Percentiles rank a stretch among this genome's conserved stretches.
Evolutionary conservation across 2,888 invertebrate species (phyloP).

Genomic region (Priocnemis perturbator): DNA sequence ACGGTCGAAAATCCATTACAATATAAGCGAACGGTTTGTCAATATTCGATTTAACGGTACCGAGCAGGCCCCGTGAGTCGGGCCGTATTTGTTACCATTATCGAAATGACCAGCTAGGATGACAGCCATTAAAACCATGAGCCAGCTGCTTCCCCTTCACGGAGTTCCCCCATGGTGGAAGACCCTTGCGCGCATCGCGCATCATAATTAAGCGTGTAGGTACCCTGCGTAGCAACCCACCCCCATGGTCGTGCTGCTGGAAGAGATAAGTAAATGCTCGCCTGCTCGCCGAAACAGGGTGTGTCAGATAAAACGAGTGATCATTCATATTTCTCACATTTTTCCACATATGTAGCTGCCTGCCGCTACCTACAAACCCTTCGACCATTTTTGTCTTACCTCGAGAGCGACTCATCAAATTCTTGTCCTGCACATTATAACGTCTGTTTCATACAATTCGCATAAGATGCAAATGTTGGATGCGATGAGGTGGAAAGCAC

Average conservation of each 20-base stretch:
- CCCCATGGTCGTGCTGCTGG: constrained; percentile 49
- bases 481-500: too few relatives aligned
- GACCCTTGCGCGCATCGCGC: constrained; percentile 50
- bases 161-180: constrained; percentile 48
- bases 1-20: constrained; percentile 18
- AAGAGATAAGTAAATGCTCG: constrained; percentile 48
- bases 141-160: constrained; percentile 60
- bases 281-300: constrained; percentile 34
- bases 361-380: neutral
- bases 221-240: constrained; percentile 41
- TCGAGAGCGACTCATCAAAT: too few relatives aligned
- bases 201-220: constrained; percentile 57
- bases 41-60: constrained; percentile 45
- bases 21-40: constrained; percentile 18
- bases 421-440: too few relatives aligned
- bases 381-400: too few relatives aligned
- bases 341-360: neutral
- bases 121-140: constrained; percentile 61
- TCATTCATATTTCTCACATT: too few relatives aligned
- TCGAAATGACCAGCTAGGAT: constrained; percentile 62
- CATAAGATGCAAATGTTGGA: too few relatives aligned
- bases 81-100: constrained; percentile 61
- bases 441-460: too few relatives aligned
- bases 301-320: constrained; percentile 12
- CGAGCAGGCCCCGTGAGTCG: neutral